phyloP scores from a whole-genome alignment of 1,140 invertebrate species.

The Thalassaphorura encarpata region DNA sequence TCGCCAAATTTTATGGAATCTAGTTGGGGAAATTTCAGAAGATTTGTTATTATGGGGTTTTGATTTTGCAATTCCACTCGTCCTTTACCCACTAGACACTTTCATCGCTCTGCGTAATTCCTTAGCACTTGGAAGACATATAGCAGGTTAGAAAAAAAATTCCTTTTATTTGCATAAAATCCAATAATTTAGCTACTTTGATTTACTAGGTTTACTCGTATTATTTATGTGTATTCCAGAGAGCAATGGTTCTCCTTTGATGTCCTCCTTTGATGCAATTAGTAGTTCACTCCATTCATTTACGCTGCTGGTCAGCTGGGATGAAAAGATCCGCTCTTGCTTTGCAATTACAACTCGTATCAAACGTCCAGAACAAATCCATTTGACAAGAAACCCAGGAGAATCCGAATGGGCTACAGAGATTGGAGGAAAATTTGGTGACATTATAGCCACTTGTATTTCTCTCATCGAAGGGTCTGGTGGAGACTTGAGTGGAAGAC shows the following conservation, averaged over 20 bases:
- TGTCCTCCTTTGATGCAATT: slow-evolving; percentile 20
- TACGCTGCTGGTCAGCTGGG: slow-evolving; percentile 23
- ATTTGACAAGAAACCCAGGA: slow-evolving; percentile 1
- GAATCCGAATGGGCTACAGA: slow-evolving; percentile 19
- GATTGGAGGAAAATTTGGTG: slow-evolving; percentile 25
- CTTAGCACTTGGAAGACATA: slow-evolving; percentile 3
- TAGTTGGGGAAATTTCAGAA: slow-evolving; percentile 18
- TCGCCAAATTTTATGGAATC: slow-evolving; percentile 22
- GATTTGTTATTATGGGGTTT: slow-evolving; percentile 27
- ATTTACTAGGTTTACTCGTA: too few relatives aligned
- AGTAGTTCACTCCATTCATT: slow-evolving; percentile 19
- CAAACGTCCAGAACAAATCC: slow-evolving; percentile 26
- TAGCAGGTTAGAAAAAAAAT: background rate
- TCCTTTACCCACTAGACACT: slow-evolving; percentile 10
- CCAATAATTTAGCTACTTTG: too few relatives aligned
- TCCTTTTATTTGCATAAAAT: background rate
- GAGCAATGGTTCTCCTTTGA: slow-evolving; percentile 8
- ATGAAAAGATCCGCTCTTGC: slow-evolving; percentile 23
- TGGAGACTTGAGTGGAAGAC: too few relatives aligned
- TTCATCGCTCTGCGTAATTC: slow-evolving; percentile 12
- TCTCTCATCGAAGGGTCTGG: slow-evolving; percentile 12
- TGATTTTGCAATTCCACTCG: slow-evolving; percentile 8
- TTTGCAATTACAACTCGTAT: slow-evolving; percentile 13
- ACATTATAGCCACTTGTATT: slow-evolving; percentile 18
- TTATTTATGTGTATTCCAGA: too few relatives aligned